Percentiles rank a stretch among this genome's conserved stretches.
Conservation (phyloP, 2,888 invertebrate species). For the Malthinus seriepunctatus region DNA sequence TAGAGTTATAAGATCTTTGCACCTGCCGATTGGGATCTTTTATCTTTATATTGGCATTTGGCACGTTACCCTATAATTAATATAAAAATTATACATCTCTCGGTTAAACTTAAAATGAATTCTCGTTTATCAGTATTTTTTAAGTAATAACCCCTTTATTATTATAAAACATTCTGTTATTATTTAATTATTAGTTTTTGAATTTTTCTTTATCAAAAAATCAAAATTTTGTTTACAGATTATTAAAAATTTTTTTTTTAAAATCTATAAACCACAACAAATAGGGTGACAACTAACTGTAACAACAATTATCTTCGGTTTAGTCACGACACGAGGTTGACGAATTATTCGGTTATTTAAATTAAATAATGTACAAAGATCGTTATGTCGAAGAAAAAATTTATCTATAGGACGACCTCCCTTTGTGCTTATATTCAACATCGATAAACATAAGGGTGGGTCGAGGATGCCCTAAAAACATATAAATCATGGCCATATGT, state of each 20-base stretch:
- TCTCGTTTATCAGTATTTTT: constrained; percentile 28
- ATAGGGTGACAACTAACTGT: constrained; percentile 21
- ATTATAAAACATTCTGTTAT: constrained; percentile 21
- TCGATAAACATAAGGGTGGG: constrained; percentile 31
- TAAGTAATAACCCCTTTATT: constrained; percentile 29
- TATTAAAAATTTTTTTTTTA: constrained; percentile 12
- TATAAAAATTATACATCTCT: constrained; percentile 38
- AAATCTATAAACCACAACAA: constrained; percentile 23
- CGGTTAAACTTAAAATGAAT: constrained; percentile 26
- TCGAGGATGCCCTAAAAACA: constrained; percentile 30
- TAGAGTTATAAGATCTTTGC: constrained; percentile 25
- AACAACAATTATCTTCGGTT: constrained; percentile 32
- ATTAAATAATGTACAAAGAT: constrained; percentile 31
- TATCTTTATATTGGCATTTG: constrained; percentile 36
- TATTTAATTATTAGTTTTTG: constrained; percentile 26
- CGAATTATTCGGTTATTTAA: constrained; percentile 38
- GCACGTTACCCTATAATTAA: constrained; percentile 40
- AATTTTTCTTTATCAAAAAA: constrained; percentile 19
- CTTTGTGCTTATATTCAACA: constrained; percentile 32
- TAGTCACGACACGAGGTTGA: constrained; percentile 29
- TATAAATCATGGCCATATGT: constrained; percentile 38
- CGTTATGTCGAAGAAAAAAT: constrained; percentile 30
- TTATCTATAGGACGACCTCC: constrained; percentile 26
- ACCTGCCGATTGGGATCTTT: constrained; percentile 36
- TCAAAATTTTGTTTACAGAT: constrained; percentile 12